A percentile compares a stretch with the other conserved stretches of the same genome.
Evolutionary conservation across 2,888 invertebrate species (phyloP).

Genomic region (Gari tellinella): DNA sequence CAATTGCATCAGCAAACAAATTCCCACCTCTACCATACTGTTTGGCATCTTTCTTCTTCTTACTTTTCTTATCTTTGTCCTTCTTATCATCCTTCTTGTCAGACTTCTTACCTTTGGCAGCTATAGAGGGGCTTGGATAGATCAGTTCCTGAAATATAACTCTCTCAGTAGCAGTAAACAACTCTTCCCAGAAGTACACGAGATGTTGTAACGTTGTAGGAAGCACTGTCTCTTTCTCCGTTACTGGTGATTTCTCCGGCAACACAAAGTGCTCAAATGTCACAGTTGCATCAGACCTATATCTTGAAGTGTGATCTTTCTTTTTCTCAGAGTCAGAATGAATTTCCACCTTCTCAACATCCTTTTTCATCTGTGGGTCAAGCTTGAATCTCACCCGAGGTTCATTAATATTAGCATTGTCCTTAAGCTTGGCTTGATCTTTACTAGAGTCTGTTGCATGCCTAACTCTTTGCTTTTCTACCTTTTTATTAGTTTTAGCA

Average conservation of each 20-base stretch:
- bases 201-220: conserved; percentile 95
- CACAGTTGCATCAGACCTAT: conserved; percentile 72
- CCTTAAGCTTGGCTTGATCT: conserved; percentile 66
- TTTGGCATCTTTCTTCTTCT: conserved; percentile 87
- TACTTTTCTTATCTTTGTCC: conserved; percentile 77
- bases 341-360: conserved; percentile 56
- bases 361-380: conserved; percentile 67
- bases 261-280: conserved; percentile 56
- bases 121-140: conserved; percentile 86
- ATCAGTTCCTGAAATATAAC: conserved; percentile 88
- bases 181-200: conserved; percentile 95
- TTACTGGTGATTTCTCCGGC: conserved; percentile 43
- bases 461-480: conserved; percentile 66
- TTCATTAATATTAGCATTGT: conserved; percentile 74
- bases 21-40: conserved; percentile 72
- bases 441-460: conserved; percentile 79
- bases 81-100: conserved; percentile 81
- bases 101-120: conserved; percentile 72
- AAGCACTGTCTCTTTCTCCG: conserved; percentile 84
- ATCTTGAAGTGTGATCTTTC: conserved; percentile 56
- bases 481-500: conserved; percentile 67
- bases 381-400: conserved; percentile 76
- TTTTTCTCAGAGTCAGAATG: conserved; percentile 60
- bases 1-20: conserved; percentile 77
- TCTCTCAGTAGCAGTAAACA: conserved; percentile 87